These are phyloP conservation scores for Heteronetta atricapilla DNA, from an alignment of 2,113 vertebrate genomes.

Conservation along the genomic window DNA sequence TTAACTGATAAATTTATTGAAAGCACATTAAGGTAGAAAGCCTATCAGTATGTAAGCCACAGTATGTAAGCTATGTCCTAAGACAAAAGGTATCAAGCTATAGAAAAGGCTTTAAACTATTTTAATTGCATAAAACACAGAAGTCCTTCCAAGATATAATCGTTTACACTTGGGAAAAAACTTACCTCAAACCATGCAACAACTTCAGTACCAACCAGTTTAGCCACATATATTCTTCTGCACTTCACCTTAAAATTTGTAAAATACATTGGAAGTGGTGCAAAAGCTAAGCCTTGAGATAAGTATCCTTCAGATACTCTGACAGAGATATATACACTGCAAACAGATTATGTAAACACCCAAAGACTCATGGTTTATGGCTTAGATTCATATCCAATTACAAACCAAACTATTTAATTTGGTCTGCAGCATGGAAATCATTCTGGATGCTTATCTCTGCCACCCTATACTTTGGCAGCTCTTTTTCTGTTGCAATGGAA, in stretches of 20 bases:
- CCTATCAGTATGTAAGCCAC: neutral
- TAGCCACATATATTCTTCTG: fast-evolving
- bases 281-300: neutral
- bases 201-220: neutral
- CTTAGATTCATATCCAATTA: neutral
- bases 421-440: neutral
- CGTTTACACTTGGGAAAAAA: neutral
- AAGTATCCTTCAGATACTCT: neutral
- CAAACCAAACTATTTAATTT: conserved; percentile 3
- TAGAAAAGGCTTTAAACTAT: neutral
- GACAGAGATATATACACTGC: neutral
- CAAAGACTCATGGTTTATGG: neutral
- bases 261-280: neutral
- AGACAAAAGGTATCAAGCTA: neutral
- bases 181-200: neutral
- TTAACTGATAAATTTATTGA: neutral
- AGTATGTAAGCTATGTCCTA: fast-evolving
- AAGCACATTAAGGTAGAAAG: neutral
- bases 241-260: neutral
- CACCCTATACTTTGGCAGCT: neutral
- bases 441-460: neutral
- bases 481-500: neutral
- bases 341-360: neutral
- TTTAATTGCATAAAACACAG: neutral
- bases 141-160: neutral